phyloP scores from a whole-genome alignment of 2,113 vertebrate genomes.

The Macheiramphus alcinus region DNA sequence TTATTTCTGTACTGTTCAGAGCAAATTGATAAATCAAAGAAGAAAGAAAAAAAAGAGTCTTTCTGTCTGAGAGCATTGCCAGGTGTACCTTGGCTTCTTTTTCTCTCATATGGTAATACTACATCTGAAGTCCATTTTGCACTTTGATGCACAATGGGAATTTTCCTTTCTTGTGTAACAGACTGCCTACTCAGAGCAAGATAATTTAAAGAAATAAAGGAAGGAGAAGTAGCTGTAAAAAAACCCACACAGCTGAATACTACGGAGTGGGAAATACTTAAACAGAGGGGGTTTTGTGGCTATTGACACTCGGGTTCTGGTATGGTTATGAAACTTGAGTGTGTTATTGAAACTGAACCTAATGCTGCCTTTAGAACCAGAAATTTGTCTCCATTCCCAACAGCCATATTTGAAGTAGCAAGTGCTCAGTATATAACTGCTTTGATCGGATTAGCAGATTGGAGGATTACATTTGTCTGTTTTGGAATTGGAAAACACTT shows the following conservation, averaged over 20 bases:
- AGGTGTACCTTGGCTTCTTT: background rate
- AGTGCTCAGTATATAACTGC: background rate
- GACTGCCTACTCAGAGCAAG: background rate
- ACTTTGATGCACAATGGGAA: background rate
- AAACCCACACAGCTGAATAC: background rate
- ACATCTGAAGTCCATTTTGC: background rate
- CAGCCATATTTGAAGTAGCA: background rate
- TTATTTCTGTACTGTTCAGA: background rate
- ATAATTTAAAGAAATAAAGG: background rate
- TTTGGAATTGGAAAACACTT: background rate
- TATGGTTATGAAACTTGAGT: background rate
- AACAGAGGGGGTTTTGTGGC: background rate
- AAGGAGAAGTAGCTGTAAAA: background rate
- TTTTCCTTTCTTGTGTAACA: background rate
- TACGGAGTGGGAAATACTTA: background rate
- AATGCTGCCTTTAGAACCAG: background rate
- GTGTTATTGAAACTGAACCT: background rate
- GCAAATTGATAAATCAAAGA: background rate
- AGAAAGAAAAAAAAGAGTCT: background rate
- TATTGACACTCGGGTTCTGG: background rate
- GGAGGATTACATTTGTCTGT: background rate
- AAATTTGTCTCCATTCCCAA: background rate
- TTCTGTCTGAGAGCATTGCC: background rate
- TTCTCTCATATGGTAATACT: background rate
- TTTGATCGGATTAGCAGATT: background rate